Evolutionary conservation across 2,888 invertebrate genomes (phyloP), one percentile per base, ranked within the genome.

Genomic region (Nasonovia ribisnigri): DNA sequence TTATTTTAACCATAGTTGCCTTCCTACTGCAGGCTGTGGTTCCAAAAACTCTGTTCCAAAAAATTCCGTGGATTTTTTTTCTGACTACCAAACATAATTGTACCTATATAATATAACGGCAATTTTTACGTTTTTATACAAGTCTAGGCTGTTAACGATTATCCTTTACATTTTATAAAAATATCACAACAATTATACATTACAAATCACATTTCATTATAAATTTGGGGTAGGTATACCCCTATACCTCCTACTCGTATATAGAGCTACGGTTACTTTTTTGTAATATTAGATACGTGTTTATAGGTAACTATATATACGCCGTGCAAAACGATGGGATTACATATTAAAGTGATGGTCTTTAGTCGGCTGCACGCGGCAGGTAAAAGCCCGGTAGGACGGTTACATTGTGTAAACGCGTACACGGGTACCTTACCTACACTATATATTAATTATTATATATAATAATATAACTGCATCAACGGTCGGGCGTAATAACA

Each of bases 311-410:
- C 36, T 57, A 57, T 24, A 11, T 51, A 57, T 26, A 57, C 26
- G 57, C 57, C 26, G 36, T 43, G 43, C 84, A 84, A 84, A 84
- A 84, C 84, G 84, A 43, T 84, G 84, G 11, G 84, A 43, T 84
- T 77, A 29, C 42, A 43, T 84, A 42, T 20, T 84, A 84, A 11
- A 42, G 43, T 43, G 43, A 43, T 84, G 29, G 11, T 84, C 26
- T 84, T 84, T 36, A 77, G 77, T 84, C 43, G 84, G 84, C 13
- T 84, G 29, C 77, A 77, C 20, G 20, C 42, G 24, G 43, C 84
- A 84, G 84, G 84, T 84, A 84, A 43, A 84, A 84, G 84, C 84
- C 84, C 84, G 43, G 43, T 84, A 84, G 84, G 43, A 43, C 84
- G 43, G 43, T 36, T 77, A 77, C 20, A 77, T 77, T 77, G 77